phyloP scores from a whole-genome alignment of 2,113 vertebrate species.

The Syrmaticus mikado region DNA sequence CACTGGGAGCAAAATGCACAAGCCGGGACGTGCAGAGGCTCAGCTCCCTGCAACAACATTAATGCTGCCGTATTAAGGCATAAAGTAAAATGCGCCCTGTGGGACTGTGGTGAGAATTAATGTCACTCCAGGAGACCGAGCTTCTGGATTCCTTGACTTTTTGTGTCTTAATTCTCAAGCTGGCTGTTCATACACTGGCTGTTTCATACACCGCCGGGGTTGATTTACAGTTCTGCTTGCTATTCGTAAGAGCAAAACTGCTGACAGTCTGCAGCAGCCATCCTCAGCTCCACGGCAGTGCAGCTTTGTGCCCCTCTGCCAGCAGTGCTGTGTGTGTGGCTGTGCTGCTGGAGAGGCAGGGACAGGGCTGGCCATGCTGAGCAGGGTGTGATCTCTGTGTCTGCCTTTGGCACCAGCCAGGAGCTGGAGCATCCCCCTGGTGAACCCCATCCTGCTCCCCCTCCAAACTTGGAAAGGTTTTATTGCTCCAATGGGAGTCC shows the following conservation, averaged over 20 bases:
- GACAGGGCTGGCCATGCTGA: rapidly evolving
- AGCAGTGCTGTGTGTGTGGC: rapidly evolving
- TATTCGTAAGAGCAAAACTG: slow-evolving; percentile 21
- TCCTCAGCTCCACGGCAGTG: rapidly evolving
- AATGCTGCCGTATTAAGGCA: slow-evolving; percentile 55
- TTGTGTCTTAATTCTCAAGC: slow-evolving; percentile 56
- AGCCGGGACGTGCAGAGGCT: slow-evolving; percentile 39
- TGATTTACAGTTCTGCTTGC: slow-evolving; percentile 35
- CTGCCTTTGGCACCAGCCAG: neutral
- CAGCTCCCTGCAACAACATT: slow-evolving; percentile 45
- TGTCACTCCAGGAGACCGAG: slow-evolving; percentile 52
- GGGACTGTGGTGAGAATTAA: slow-evolving; percentile 59
- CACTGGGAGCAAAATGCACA: slow-evolving; percentile 19
- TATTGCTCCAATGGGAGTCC: neutral
- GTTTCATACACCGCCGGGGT: neutral
- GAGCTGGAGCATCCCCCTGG: neutral
- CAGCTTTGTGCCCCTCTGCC: neutral
- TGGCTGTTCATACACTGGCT: neutral
- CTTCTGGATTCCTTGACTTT: slow-evolving; percentile 64
- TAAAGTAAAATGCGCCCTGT: slow-evolving; percentile 57
- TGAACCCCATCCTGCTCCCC: neutral
- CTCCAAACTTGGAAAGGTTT: neutral
- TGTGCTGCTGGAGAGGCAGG: rapidly evolving
- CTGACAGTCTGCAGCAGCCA: slow-evolving; percentile 33
- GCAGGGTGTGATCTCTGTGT: rapidly evolving